These are phyloP conservation scores for Apamea anceps DNA, from an alignment of 2,888 invertebrate genomes.

Conservation along the genomic window DNA sequence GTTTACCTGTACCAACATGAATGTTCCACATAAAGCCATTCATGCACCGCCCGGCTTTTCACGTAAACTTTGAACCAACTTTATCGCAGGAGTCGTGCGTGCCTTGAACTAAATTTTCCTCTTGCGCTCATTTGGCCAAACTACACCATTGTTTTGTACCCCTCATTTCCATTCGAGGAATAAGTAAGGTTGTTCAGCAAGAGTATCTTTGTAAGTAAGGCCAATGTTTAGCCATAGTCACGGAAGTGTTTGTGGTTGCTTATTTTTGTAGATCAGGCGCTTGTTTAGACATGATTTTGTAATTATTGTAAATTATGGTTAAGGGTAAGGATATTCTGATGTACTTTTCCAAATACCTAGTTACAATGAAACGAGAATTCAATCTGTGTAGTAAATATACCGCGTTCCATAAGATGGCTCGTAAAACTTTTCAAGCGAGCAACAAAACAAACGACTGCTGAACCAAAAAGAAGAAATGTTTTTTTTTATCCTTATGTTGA, in stretches of 20 bases:
- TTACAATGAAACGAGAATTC: not conserved
- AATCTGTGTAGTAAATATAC: not conserved
- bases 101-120: slow-evolving; percentile 62
- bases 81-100: slow-evolving; percentile 50
- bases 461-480: not conserved
- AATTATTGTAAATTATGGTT: not conserved
- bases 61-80: slow-evolving; percentile 64
- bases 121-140: slow-evolving; percentile 68
- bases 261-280: slow-evolving; percentile 5
- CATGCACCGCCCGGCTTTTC: slow-evolving; percentile 56
- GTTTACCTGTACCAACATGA: slow-evolving; percentile 8
- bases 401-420: not conserved
- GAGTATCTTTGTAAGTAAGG: slow-evolving; percentile 27
- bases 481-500: too few relatives aligned
- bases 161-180: slow-evolving; percentile 65
- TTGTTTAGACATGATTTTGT: not conserved
- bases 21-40: slow-evolving; percentile 47
- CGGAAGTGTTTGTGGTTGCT: not conserved
- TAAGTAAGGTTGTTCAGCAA: slow-evolving; percentile 45
- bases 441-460: not conserved
- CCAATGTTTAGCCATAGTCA: slow-evolving; percentile 40
- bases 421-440: not conserved
- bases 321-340: not conserved
- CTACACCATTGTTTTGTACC: slow-evolving; percentile 69
- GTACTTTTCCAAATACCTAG: not conserved